Conservation (phyloP, 2,797 vertebrate species). For the Serranus cabrilla region DNA sequence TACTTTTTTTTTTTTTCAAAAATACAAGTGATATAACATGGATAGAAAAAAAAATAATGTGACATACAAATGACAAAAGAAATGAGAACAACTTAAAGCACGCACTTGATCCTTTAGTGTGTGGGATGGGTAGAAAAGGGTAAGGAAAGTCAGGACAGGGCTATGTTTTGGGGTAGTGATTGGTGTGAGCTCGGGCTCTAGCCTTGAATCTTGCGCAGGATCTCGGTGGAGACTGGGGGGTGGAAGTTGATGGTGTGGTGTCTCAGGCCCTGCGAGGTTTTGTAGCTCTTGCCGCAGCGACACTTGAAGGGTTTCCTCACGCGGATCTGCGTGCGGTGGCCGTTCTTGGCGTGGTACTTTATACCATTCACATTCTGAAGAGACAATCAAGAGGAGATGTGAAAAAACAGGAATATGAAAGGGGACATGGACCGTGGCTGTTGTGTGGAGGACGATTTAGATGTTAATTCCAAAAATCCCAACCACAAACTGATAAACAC, state of each 20-base stretch:
- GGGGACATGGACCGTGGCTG: not conserved
- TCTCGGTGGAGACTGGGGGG: slow-evolving; percentile 96
- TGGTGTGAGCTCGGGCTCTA: slow-evolving; percentile 76
- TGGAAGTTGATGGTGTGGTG: slow-evolving; percentile 99
- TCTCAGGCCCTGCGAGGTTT: slow-evolving; percentile 98
- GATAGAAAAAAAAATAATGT: slow-evolving; percentile 72
- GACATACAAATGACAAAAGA: slow-evolving; percentile 60
- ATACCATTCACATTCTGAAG: slow-evolving; percentile 98
- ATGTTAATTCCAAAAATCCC: no score
- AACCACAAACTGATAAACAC: no score
- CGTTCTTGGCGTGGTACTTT: slow-evolving; percentile 99
- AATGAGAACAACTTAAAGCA: slow-evolving; percentile 88
- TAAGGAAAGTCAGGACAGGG: slow-evolving; percentile 77
- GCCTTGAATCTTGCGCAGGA: slow-evolving; percentile 99
- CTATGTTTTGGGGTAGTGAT: slow-evolving; percentile 65
- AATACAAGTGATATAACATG: slow-evolving; percentile 86
- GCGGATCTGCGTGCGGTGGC: slow-evolving; percentile 98
- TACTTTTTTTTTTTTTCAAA: slow-evolving; percentile 91
- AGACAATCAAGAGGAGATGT: slow-evolving; percentile 56
- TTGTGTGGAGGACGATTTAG: no score
- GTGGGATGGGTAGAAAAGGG: slow-evolving; percentile 68
- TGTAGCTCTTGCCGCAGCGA: slow-evolving; percentile 99
- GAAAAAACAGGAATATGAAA: no score
- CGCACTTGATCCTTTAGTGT: slow-evolving; percentile 91
- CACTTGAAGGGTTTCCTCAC: slow-evolving; percentile 99